Percentiles rank a stretch among this genome's conserved stretches.
Conservation (phyloP, 2,888 invertebrate species). For the Aphidoletes aphidimyza region DNA sequence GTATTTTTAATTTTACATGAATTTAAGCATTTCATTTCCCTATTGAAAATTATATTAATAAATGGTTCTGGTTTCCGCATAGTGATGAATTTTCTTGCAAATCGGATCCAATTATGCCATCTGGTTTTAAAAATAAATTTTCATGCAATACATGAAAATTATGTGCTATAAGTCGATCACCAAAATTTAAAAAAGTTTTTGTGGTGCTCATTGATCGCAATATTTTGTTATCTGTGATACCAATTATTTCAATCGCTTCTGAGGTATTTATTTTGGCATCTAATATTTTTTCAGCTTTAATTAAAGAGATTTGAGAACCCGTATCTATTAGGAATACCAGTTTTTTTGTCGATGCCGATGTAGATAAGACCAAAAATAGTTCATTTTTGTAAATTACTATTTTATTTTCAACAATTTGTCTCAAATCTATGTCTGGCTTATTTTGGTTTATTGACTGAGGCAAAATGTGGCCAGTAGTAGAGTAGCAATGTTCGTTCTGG, state of each 20-base stretch:
- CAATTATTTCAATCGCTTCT: background rate
- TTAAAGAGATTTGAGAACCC: background rate
- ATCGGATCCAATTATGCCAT: background rate
- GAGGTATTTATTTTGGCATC: background rate
- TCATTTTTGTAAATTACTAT: background rate
- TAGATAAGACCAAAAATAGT: background rate
- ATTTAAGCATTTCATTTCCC: too few species aligned
- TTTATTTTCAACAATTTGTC: background rate
- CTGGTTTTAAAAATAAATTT: background rate
- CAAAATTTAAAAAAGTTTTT: background rate
- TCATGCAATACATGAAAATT: background rate
- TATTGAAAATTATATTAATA: too few species aligned
- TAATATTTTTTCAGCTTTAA: background rate
- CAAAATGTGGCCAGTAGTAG: background rate
- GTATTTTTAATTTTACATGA: too few species aligned
- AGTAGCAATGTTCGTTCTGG: too few species aligned
- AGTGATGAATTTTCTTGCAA: background rate
- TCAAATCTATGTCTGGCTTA: too few species aligned
- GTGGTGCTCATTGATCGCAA: background rate
- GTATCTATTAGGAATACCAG: background rate
- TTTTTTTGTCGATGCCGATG: background rate
- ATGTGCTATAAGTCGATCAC: background rate
- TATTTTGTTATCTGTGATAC: background rate
- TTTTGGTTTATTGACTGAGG: too few species aligned
- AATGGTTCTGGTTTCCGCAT: too few species aligned